Percentiles rank a stretch among this genome's conserved stretches.
These are phyloP conservation scores for Stigmatopora nigra DNA, from an alignment of 2,113 vertebrate genomes.

Conservation along the genomic window DNA sequence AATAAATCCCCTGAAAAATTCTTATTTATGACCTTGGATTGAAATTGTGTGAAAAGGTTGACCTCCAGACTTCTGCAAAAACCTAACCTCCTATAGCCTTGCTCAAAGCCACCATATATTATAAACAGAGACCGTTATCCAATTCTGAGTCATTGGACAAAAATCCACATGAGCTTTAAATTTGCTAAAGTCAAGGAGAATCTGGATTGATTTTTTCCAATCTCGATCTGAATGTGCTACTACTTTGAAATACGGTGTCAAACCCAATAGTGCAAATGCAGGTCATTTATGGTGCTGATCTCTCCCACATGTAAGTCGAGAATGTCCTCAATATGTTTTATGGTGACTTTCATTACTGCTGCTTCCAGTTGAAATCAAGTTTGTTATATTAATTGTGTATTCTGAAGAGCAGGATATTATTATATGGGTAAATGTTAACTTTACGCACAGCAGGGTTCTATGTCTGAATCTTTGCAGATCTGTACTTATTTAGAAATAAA, in stretches of 20 bases:
- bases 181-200: neutral
- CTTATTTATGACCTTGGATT: neutral
- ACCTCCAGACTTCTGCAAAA: slow-evolving; percentile 23
- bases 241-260: slow-evolving; percentile 22
- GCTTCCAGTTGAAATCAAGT: neutral
- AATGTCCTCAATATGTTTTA: neutral
- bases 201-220: neutral
- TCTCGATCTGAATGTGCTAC: slow-evolving; percentile 3
- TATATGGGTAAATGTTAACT: neutral
- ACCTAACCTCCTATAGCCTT: slow-evolving; percentile 15
- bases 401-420: neutral
- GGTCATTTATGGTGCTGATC: slow-evolving; percentile 32
- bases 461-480: too few relatives aligned
- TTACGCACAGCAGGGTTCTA: neutral
- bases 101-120: slow-evolving; percentile 20
- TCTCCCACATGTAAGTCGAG: neutral
- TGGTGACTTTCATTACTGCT: neutral
- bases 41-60: slow-evolving; percentile 11
- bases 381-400: neutral
- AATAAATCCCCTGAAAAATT: neutral
- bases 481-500: neutral
- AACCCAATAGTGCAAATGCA: slow-evolving; percentile 18
- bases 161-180: neutral
- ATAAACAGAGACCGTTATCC: slow-evolving; percentile 10
- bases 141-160: slow-evolving; percentile 3